Percentiles rank a stretch among this genome's conserved stretches.
Conservation (phyloP, 2,797 vertebrate genomes). For the Crocodylus rhombifer region DNA sequence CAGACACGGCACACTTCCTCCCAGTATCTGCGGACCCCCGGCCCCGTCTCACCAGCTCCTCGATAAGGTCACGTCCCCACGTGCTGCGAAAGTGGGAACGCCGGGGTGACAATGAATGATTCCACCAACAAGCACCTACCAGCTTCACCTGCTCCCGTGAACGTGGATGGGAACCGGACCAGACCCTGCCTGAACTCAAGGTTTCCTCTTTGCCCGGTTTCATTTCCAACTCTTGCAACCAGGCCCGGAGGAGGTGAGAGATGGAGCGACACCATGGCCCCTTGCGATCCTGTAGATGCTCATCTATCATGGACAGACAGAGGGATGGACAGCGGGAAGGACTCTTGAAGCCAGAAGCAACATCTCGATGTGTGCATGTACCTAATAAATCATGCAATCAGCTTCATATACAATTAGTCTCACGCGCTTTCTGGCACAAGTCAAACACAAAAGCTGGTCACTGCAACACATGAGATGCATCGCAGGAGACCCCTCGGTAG, state of each 20-base stretch:
- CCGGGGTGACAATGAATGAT: neutral
- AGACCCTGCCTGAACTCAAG: conserved; percentile 1
- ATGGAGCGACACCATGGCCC: neutral
- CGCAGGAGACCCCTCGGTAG: neutral
- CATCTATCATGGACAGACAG: neutral
- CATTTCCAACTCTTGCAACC: no score
- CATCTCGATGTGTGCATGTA: neutral
- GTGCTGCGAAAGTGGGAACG: neutral
- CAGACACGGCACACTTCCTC: conserved; percentile 12
- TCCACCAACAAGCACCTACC: no score
- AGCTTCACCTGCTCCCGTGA: conserved; percentile 20
- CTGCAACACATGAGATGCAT: no score
- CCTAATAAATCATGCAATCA: neutral
- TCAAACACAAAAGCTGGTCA: neutral
- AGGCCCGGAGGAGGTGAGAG: neutral
- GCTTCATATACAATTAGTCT: neutral
- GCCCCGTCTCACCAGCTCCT: conserved; percentile 45
- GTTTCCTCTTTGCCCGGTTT: neutral
- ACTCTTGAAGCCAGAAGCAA: neutral
- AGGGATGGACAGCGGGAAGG: neutral
- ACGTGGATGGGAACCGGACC: neutral
- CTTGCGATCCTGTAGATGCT: neutral
- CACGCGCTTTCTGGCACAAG: no score
- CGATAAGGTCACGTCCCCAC: conserved; percentile 4
- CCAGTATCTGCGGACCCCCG: conserved; percentile 12